Conservation (phyloP, 2,888 invertebrate genomes). For the Rhamnusium bicolor region DNA sequence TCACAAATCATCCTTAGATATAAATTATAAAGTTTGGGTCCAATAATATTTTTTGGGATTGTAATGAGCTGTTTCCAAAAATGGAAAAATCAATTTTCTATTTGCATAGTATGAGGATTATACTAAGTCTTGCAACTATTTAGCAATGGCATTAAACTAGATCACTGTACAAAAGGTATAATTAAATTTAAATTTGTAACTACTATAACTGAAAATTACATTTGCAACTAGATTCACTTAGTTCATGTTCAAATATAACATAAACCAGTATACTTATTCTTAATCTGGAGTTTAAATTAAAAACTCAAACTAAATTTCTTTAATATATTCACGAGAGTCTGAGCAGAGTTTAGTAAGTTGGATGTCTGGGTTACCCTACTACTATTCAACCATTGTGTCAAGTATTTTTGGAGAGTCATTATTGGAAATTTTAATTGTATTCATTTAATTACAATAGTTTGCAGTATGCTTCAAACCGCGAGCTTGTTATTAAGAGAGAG, state of each 20-base stretch:
- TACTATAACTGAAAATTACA: constrained; percentile 33
- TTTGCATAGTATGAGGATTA: too few relatives aligned
- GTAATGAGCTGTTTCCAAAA: too few relatives aligned
- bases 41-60: too few relatives aligned
- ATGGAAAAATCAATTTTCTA: too few relatives aligned
- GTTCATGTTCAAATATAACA: constrained; percentile 47
- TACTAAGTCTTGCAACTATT: too few relatives aligned
- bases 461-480: constrained; percentile 42
- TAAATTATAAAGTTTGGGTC: too few relatives aligned
- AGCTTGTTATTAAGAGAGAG: constrained; percentile 38
- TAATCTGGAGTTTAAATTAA: constrained; percentile 46
- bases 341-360: constrained; percentile 33
- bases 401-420: constrained; percentile 50
- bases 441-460: constrained; percentile 55
- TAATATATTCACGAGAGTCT: constrained; percentile 48
- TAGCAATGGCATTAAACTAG: too few relatives aligned
- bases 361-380: constrained; percentile 35
- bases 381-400: constrained; percentile 46
- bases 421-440: constrained; percentile 56
- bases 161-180: neutral
- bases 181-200: constrained; percentile 18
- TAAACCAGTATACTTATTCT: constrained; percentile 48
- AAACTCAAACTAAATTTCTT: constrained; percentile 51
- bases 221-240: constrained; percentile 35
- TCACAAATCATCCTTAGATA: too few relatives aligned